Conservation (phyloP, 2,113 vertebrate species). For the Anoura caudifer region DNA sequence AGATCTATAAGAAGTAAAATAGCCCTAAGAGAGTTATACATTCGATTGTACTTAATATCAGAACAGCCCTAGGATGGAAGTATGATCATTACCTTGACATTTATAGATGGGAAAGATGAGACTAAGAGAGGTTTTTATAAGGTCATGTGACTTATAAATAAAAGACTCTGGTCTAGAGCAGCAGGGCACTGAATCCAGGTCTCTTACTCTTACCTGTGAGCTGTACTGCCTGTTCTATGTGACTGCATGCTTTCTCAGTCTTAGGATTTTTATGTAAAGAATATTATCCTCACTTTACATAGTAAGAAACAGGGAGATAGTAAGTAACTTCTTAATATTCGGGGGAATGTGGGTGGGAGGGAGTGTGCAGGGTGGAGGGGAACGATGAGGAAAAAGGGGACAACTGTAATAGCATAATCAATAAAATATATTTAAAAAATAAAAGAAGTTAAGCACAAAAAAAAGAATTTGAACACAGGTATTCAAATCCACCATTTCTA, state of each 20-base stretch:
- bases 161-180: not conserved
- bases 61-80: not conserved
- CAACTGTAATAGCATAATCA: too few relatives aligned
- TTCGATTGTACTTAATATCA: slow-evolving; percentile 13
- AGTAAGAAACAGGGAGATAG: not conserved
- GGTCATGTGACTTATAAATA: not conserved
- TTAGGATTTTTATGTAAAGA: not conserved
- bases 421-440: too few relatives aligned
- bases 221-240: not conserved
- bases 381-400: too few relatives aligned
- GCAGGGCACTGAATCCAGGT: not conserved
- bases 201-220: not conserved
- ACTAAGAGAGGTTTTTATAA: slow-evolving; percentile 13
- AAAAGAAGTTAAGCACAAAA: too few relatives aligned
- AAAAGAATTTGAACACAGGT: not conserved
- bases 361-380: too few relatives aligned
- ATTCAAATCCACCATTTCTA: not conserved
- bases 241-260: not conserved
- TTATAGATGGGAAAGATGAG: slow-evolving; percentile 25
- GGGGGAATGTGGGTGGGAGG: too few relatives aligned
- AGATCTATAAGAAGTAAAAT: not conserved
- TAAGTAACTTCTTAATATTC: not conserved
- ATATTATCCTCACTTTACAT: not conserved
- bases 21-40: not conserved
- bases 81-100: not conserved